Conservation (phyloP, 2,888 invertebrate genomes). For the Nebria salina region DNA sequence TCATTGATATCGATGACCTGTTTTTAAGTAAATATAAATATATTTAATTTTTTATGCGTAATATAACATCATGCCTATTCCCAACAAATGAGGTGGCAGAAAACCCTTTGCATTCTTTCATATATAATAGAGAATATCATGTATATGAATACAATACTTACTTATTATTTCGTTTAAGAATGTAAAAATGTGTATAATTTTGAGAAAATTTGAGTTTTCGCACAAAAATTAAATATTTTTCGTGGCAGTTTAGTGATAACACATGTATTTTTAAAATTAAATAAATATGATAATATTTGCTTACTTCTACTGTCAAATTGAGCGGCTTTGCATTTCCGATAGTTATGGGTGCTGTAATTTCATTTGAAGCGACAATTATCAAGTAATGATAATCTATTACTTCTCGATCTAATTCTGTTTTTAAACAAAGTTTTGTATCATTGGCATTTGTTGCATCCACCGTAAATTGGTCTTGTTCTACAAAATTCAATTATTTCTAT, state of each 20-base stretch:
- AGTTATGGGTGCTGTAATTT: constrained; percentile 55
- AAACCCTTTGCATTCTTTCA: no score
- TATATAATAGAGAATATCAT: no score
- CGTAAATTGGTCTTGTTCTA: background rate
- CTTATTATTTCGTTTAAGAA: no score
- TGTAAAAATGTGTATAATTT: no score
- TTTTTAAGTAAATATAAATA: background rate
- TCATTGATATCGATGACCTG: constrained; percentile 72
- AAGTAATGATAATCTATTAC: constrained; percentile 60
- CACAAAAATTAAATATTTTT: no score
- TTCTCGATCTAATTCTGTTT: constrained; percentile 63
- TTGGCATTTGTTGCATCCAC: background rate
- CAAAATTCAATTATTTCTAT: background rate
- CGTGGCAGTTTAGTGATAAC: background rate
- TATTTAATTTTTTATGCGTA: background rate
- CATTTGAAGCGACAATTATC: constrained; percentile 65
- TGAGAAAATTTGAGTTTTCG: no score
- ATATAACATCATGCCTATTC: background rate
- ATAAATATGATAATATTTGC: background rate
- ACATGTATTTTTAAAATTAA: background rate
- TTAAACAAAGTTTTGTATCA: constrained; percentile 19
- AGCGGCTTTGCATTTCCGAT: constrained; percentile 54
- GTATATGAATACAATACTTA: no score
- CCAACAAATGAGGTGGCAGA: no score
- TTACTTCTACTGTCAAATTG: constrained; percentile 63